Percentiles rank a stretch among this genome's conserved stretches.
Conservation (phyloP, 1,140 invertebrate species). For the Lepidostoma basale region DNA sequence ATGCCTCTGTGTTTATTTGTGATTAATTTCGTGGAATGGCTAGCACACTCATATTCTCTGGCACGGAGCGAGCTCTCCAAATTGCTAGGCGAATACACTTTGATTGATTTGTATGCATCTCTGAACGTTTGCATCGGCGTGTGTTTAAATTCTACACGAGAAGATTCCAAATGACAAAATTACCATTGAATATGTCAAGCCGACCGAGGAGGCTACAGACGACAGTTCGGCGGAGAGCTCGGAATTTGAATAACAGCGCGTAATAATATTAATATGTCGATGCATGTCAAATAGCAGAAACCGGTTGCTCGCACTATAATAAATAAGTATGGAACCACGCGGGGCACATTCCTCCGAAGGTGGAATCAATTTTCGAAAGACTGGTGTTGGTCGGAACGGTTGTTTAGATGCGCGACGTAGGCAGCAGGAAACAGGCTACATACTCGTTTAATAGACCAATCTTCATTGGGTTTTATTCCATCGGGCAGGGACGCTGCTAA, state of each 20-base stretch:
- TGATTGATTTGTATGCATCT: conserved; percentile 16
- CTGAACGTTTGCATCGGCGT: not conserved
- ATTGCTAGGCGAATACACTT: conserved; percentile 4
- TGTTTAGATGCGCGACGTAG: not conserved
- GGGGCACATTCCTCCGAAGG: conserved; percentile 12
- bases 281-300: conserved; percentile 23
- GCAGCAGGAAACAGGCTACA: too few relatives aligned
- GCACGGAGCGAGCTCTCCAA: not conserved
- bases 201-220: not conserved
- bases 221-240: not conserved
- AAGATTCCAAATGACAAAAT: conserved; percentile 6
- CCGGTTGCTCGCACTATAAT: conserved; percentile 15
- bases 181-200: conserved; percentile 20
- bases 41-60: not conserved
- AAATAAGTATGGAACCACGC: conserved; percentile 17
- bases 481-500: too few relatives aligned
- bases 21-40: not conserved
- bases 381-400: not conserved
- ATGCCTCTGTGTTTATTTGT: not conserved
- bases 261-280: conserved; percentile 25
- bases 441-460: too few relatives aligned
- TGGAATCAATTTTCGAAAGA: conserved; percentile 17
- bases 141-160: conserved; percentile 3
- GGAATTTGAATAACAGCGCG: conserved; percentile 22
- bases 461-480: too few relatives aligned